These are phyloP conservation scores for Glossosoma conforme DNA, from an alignment of 1,140 invertebrate species.

Conservation along the genomic window DNA sequence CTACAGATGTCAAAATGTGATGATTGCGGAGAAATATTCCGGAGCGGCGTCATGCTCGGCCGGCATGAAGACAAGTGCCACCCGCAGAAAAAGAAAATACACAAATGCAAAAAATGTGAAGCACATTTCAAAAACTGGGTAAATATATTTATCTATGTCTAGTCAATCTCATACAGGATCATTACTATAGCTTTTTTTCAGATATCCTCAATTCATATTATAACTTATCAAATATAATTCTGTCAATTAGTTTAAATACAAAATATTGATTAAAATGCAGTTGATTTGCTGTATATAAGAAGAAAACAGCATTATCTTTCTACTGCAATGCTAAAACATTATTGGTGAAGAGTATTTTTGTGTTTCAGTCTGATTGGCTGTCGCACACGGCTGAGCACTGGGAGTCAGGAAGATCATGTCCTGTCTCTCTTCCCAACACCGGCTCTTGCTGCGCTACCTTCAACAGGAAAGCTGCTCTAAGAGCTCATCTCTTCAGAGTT, in stretches of 20 bases:
- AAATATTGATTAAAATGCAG: background rate
- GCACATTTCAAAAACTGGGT: background rate
- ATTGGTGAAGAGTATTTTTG: background rate
- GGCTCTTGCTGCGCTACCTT: background rate
- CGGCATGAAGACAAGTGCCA: background rate
- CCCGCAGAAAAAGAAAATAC: background rate
- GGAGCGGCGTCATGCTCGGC: background rate
- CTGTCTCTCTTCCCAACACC: background rate
- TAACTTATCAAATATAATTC: background rate
- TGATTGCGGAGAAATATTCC: background rate
- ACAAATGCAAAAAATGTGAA: background rate
- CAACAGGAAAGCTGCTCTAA: slow-evolving; percentile 4
- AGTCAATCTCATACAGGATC: background rate
- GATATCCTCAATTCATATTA: too few relatives aligned
- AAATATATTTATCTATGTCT: background rate
- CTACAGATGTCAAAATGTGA: background rate
- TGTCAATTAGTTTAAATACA: background rate
- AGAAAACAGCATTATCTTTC: background rate
- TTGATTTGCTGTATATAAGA: background rate
- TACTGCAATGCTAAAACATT: background rate
- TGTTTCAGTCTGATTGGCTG: background rate
- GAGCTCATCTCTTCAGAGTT: slow-evolving; percentile 6
- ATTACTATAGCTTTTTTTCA: too few relatives aligned
- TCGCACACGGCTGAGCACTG: slow-evolving; percentile 9
- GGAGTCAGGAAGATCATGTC: slow-evolving; percentile 4